Percentiles rank a stretch among this genome's conserved stretches.
Evolutionary conservation across 2,797 vertebrate species (phyloP).

Genomic region (Epinephelus coioides): DNA sequence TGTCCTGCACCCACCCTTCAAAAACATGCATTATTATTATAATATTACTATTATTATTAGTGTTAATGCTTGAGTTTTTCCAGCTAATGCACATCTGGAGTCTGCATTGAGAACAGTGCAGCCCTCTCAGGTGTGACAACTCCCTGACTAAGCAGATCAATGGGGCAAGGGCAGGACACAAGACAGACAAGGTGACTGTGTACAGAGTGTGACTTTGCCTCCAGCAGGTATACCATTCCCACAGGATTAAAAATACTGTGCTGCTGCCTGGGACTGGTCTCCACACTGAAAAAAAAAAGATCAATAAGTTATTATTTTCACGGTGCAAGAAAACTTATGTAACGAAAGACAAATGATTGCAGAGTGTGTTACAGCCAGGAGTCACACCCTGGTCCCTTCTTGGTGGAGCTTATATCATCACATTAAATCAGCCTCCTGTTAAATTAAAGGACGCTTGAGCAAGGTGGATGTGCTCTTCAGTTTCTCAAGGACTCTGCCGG

Average conservation of each 20-base stretch:
- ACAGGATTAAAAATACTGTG: neutral
- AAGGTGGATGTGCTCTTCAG: conserved; percentile 2
- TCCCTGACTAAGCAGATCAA: conserved; percentile 78
- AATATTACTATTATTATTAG: neutral
- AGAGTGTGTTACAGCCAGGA: conserved; percentile 4
- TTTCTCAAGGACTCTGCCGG: conserved; percentile 24
- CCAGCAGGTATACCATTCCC: conserved; percentile 48
- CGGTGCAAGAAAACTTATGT: neutral
- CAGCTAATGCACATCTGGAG: conserved; percentile 20
- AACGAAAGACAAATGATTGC: conserved; percentile 2
- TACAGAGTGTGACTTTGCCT: conserved; percentile 69
- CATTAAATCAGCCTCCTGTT: conserved; percentile 4
- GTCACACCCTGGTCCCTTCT: neutral
- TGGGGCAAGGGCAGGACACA: conserved; percentile 71
- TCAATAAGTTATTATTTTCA: neutral
- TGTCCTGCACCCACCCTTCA: rapidly evolving
- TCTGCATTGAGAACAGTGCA: conserved; percentile 25
- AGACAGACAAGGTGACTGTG: conserved; percentile 52
- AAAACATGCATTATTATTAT: neutral
- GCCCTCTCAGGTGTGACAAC: conserved; percentile 38
- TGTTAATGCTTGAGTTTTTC: neutral
- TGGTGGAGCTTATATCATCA: conserved; percentile 4
- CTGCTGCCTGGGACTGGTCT: too few relatives aligned
- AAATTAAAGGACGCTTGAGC: conserved; percentile 26
- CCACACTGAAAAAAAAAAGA: neutral